Base-by-base conservation (phyloP, 2,888 invertebrate species). In the Hybos culiciformis region DNA sequence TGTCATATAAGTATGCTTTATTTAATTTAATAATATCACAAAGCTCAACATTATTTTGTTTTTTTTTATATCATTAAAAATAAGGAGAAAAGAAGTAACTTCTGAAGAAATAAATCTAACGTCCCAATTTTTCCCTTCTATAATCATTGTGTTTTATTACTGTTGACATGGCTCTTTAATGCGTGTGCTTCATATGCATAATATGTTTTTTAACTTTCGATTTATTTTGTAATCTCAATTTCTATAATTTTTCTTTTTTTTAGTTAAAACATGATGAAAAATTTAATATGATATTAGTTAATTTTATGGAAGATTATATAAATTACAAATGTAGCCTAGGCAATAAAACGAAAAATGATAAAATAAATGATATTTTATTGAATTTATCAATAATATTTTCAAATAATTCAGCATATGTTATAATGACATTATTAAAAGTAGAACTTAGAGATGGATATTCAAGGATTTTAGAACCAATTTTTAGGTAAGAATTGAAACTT, bases 241-340 rank as follows among this genome's bases (percentile, higher is more conserved):
- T 11, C 19, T 26, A 24, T 11, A 6, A n/a, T 17, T 39, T 26
- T 12, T n/a, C 15, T 37, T 18, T 36, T 24, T 50, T 42, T 3
- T 37, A 51, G 51, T 19, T 50, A 19, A 42, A 42, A 20, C 21
- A 46, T 7, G 50, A 52, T 26, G 37, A 42, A 38, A 45, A 38
- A 37, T 52, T 45, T 34, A 50, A 50, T 29, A 26, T 52, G 9
- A 46, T 51, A 4, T 29, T 52, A 17, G 48, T 48, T 15, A 46
- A 52, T 15, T 42, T 48, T 32, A 48, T 52, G 47, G 39, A 46
- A 29, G 48, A 49, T 34, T 52, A 49, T 26, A 24, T 52, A 6
- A 47, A 50, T 20, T 52, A 48, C 34, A 51, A 48, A 37, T 50
- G 50, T n/a, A 39, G 39, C 5, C 31, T 46, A 2, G 36, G 41